A percentile compares a stretch with the other conserved stretches of the same genome.
Evolutionary conservation across 2,888 invertebrate species (phyloP).

Genomic region (Orgyia antiqua): DNA sequence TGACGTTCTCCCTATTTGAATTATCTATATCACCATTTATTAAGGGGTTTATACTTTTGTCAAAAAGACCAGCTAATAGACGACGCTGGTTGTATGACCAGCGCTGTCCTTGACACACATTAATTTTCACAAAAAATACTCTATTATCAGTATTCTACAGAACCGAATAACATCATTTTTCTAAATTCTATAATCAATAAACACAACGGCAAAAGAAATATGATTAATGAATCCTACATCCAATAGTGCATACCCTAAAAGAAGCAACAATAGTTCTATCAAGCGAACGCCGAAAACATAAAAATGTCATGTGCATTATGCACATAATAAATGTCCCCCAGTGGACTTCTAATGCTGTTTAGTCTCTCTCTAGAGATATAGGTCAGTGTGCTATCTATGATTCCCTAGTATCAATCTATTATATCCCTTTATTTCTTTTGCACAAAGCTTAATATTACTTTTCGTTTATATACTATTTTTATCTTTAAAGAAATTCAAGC

Average conservation of each 20-base stretch:
- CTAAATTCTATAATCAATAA: no score
- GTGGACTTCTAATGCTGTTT: constrained; percentile 59
- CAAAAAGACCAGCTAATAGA: no score
- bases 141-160: no score
- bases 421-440: constrained; percentile 29
- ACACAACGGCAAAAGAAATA: no score
- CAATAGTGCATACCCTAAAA: constrained; percentile 19
- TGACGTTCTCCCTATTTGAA: no score
- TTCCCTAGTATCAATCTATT: constrained; percentile 26
- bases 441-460: constrained; percentile 39
- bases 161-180: no score
- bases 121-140: no score
- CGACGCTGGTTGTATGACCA: no score
- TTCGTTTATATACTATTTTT: constrained; percentile 9
- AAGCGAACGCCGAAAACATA: constrained; percentile 68
- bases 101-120: no score
- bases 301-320: constrained; percentile 75
- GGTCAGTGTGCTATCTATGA: constrained; percentile 63
- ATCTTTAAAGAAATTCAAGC: constrained; percentile 13
- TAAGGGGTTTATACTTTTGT: no score
- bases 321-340: constrained; percentile 75
- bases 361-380: constrained; percentile 71
- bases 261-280: constrained; percentile 48
- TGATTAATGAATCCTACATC: constrained; percentile 25
- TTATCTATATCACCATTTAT: no score